Evolutionary conservation across 2,888 invertebrate species (phyloP), one percentile per base, ranked within the genome.

Genomic region (Hydriomena furcata): DNA sequence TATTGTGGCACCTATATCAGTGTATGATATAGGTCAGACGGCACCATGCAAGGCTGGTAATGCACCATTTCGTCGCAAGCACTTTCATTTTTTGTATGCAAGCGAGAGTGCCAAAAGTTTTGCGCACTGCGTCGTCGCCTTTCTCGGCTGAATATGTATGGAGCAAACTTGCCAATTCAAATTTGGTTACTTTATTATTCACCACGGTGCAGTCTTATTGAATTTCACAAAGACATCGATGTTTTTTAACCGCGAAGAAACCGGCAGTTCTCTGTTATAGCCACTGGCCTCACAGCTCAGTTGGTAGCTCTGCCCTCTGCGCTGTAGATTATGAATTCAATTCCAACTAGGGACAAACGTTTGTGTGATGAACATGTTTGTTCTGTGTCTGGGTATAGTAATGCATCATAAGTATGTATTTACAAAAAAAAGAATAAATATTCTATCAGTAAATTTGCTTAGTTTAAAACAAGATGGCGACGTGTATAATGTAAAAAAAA

Each of bases 81-180:
- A 86, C 86, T 87, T 84, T 85, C 84, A 79, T 83, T 88, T 88
- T 87, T 89, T 85, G 79, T 76, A 81, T 86, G 84, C 83, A 85
- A 86, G 84, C 73, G 82, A 81, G 86, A 84, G 87, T 88, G 89
- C 89, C 89, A 89, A 87, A 88, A 88, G 68, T 85, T 87, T 89
- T 84, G 82, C 89, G 89, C 89, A 90, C 72, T 89, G 89, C 89
- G 89, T 82, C 82, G 76, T 61, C 66, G 58, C 60, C 74, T 55
- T 73, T 61, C 50, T 62, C 55, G 63, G 65, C 77, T 87, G 84
- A 86, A 87, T 87, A 86, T 88, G 84, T 86, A 85, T 86, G 80
- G 77, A 61, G 59, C 65, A 66, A 74, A 82, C 78, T 86, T 85
- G 86, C 83, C 84, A 86, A 88, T 84, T 84, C 79, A 79, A 84